Evolutionary conservation across 2,113 vertebrate genomes (phyloP).

Genomic region (Lagopus muta): DNA sequence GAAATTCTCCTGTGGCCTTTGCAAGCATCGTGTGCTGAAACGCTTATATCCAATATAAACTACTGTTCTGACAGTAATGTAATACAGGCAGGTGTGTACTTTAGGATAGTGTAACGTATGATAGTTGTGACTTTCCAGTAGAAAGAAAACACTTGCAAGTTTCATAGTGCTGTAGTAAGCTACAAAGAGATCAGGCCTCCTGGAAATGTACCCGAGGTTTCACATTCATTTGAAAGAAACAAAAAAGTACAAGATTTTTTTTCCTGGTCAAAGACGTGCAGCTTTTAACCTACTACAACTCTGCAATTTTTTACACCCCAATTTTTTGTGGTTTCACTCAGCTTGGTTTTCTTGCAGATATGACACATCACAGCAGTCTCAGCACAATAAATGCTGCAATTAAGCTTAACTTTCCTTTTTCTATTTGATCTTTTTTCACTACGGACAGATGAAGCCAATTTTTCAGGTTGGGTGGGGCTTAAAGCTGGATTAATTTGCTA

Average conservation of each 20-base stretch:
- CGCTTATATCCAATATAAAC: not conserved
- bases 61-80: not conserved
- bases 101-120: not conserved
- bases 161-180: not conserved
- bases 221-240: not conserved
- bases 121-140: not conserved
- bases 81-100: not conserved
- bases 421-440: not conserved
- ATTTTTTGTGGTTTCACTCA: not conserved
- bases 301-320: not conserved
- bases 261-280: not conserved
- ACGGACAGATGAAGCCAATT: not conserved
- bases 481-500: not conserved
- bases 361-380: not conserved
- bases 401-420: not conserved
- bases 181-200: not conserved
- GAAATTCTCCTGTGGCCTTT: constrained; percentile 57
- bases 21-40: not conserved
- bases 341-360: not conserved
- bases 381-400: not conserved
- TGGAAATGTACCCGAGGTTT: not conserved
- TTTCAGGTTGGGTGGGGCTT: not conserved
- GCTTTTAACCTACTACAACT: not conserved
- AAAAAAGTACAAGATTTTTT: not conserved
- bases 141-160: not conserved